These are phyloP conservation scores for Anomalospiza imberbis DNA, from an alignment of 2,797 vertebrate species.

Conservation along the genomic window DNA sequence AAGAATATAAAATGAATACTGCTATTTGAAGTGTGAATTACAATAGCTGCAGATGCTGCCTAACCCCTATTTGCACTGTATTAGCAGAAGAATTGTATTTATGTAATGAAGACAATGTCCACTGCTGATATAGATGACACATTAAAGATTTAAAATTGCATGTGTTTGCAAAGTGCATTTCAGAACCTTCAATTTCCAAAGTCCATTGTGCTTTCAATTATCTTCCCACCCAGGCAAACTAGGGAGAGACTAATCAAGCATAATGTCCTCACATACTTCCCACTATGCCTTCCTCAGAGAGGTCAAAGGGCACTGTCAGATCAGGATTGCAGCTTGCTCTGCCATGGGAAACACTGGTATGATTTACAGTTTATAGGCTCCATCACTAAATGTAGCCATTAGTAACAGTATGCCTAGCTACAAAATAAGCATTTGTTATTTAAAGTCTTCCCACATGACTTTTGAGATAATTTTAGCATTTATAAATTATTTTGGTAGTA, in stretches of 20 bases:
- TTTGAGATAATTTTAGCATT: not conserved
- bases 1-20: not conserved
- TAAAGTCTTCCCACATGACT: not conserved
- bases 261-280: constrained; percentile 48
- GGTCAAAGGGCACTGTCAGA: constrained; percentile 27
- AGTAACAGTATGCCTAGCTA: constrained; percentile 25
- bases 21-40: constrained; percentile 7
- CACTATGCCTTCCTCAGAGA: constrained; percentile 1
- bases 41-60: constrained; percentile 40
- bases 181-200: constrained; percentile 47
- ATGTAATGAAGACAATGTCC: constrained; percentile 52
- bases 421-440: constrained; percentile 29
- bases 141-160: constrained; percentile 57
- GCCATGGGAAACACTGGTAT: constrained; percentile 33
- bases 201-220: constrained; percentile 66
- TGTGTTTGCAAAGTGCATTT: constrained; percentile 45
- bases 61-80: constrained; percentile 42
- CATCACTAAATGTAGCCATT: constrained; percentile 37
- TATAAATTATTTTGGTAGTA: not conserved
- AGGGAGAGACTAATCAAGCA: constrained; percentile 57
- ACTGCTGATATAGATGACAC: constrained; percentile 50
- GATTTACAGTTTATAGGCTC: constrained; percentile 55
- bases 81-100: constrained; percentile 50
- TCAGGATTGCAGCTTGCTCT: not conserved
- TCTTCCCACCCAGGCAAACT: constrained; percentile 57